phyloP scores from a whole-genome alignment of 2,797 vertebrate species.

The Sebastolobus altivelis region DNA sequence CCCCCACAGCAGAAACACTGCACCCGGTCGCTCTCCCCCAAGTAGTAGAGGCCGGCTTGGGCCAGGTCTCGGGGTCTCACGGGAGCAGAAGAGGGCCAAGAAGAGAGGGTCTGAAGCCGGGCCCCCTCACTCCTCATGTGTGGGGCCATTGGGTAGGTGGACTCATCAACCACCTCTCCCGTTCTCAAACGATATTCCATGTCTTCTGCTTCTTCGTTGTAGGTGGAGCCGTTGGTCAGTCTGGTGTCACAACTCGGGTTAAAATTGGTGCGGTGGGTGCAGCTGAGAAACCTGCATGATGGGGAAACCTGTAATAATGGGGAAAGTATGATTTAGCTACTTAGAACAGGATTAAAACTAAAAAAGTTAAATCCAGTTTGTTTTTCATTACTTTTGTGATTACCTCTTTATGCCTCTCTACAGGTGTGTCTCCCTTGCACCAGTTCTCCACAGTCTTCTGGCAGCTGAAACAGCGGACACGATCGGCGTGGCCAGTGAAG shows the following conservation, averaged over 20 bases:
- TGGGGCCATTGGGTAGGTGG: slow-evolving; percentile 84
- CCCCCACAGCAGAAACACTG: slow-evolving; percentile 95
- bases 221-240: slow-evolving; percentile 47
- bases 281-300: slow-evolving; percentile 89
- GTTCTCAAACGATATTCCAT: slow-evolving; percentile 88
- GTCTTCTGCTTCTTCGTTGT: slow-evolving; percentile 78
- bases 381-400: background rate
- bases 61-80: slow-evolving; percentile 88
- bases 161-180: slow-evolving; percentile 91
- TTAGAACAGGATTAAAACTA: background rate
- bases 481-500: slow-evolving; percentile 90
- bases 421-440: slow-evolving; percentile 87
- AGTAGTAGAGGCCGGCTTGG: slow-evolving; percentile 91
- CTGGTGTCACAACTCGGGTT: background rate
- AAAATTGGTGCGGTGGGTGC: slow-evolving; percentile 63
- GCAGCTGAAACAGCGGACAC: slow-evolving; percentile 94
- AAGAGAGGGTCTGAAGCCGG: slow-evolving; percentile 87
- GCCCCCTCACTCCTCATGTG: slow-evolving; percentile 91
- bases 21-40: slow-evolving; percentile 85
- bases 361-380: background rate
- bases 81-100: slow-evolving; percentile 86
- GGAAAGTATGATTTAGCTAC: background rate
- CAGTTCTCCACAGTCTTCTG: slow-evolving; percentile 88
- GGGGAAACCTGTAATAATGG: slow-evolving; percentile 85
- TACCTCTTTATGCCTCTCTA: slow-evolving; percentile 88